Evolutionary conservation across 35 echinoderm and acorn worm genomes (phyloP).

Genomic region (Holothuria glaberrima): DNA sequence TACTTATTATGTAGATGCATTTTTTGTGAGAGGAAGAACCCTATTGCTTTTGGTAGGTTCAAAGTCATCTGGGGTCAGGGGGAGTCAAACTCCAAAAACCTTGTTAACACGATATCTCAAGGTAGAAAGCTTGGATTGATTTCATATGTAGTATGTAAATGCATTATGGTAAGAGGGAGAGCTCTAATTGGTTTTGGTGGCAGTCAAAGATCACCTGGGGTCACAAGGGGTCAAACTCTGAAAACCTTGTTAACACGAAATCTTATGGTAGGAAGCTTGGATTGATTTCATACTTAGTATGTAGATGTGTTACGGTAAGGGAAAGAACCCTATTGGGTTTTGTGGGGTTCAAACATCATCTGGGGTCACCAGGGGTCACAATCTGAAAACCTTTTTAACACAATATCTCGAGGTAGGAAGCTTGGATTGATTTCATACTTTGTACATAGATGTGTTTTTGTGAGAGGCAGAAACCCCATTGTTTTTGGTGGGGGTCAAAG

Average conservation of each 20-base stretch:
- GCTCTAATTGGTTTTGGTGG: not conserved
- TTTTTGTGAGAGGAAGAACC: no score
- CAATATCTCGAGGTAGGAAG: not conserved
- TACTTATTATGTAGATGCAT: no score
- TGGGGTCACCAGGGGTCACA: not conserved
- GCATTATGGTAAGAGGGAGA: not conserved
- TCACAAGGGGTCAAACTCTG: not conserved
- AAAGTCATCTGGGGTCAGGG: no score
- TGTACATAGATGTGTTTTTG: not conserved
- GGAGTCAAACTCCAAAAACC: no score
- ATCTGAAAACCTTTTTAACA: not conserved
- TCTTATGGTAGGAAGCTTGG: not conserved
- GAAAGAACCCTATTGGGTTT: no score
- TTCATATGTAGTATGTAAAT: not conserved
- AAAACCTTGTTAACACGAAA: conserved; percentile 1
- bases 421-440: not conserved
- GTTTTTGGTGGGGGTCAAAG: not conserved
- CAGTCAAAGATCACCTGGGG: no score
- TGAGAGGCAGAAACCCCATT: no score
- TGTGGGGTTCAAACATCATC: not conserved
- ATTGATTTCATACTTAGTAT: not conserved
- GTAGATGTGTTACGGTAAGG: not conserved
- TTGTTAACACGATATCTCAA: no score
- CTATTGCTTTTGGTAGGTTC: no score
- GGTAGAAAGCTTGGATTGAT: not conserved